Evolutionary conservation across 2,113 vertebrate genomes (phyloP), one percentile per base, ranked within the genome.

Genomic region (Parotia lawesii): DNA sequence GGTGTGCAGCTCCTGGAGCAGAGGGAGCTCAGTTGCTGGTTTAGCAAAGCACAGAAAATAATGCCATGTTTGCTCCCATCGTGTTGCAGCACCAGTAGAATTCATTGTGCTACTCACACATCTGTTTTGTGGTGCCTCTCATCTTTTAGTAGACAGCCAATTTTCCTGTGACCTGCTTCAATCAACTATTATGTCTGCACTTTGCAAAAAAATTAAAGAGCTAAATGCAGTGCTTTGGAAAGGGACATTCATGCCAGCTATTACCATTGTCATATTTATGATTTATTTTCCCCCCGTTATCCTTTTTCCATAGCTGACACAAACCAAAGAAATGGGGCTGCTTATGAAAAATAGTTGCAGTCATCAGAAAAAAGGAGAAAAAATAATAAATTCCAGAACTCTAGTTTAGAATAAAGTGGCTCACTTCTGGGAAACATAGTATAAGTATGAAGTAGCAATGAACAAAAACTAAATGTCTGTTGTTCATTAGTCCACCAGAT

Each of bases 341-440:
- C 83, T 93, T 75, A 90, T 82, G 53, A 87, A 94, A 94, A 96
- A 96, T 93, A 84, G 67, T 94, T 96, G 88, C 6, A 83, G 93
- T 95, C 91, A 81, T 94, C 85, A 97, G 93, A 92, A 97, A 95
- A 82, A 85, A 97, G 85, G 69, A 93, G 48, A 92, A 94, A 97
- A 97, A 96, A 94, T 94, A 97, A 98, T 97, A 96, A 95, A 91
- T 90, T 96, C 93, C 97, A 97, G 96, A 97, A 71, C 29, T 85
- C 69, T 22, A 76, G 56, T 93, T 95, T 80, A 96, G 94, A 96
- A 94, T 90, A 94, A 94, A 33, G 15, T 54, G 45, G 31, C 91
- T 94, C 89, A 92, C 85, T 96, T 97, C 95, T 70, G 90, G 93
- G 92, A 97, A 95, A 29, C 91, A 70, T 84, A 89, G 50, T 62